phyloP scores from a whole-genome alignment of 1,140 invertebrate species.

The Anoplolepis gracilipes region DNA sequence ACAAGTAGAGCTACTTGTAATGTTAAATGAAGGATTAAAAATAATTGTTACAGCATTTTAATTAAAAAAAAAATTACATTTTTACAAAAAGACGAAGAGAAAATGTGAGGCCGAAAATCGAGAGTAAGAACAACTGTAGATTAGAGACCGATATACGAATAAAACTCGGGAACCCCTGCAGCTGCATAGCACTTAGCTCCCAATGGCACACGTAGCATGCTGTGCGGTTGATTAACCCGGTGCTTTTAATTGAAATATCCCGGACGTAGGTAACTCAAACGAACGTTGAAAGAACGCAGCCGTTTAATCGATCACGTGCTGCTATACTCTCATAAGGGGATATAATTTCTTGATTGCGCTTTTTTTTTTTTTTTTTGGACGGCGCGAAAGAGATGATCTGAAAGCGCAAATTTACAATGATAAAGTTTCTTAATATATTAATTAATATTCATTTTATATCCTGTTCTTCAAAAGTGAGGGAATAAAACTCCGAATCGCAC shows the following conservation, averaged over 20 bases:
- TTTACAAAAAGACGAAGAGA: background rate
- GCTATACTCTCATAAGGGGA: background rate
- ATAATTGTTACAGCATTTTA: slow-evolving; percentile 11
- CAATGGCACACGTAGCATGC: slow-evolving; percentile 65
- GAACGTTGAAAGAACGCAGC: slow-evolving; percentile 43
- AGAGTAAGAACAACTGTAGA: slow-evolving; percentile 16
- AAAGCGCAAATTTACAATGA: background rate
- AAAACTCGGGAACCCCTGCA: slow-evolving; percentile 42
- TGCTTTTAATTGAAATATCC: slow-evolving; percentile 80
- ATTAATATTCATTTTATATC: background rate
- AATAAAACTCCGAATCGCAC: background rate
- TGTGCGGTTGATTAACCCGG: slow-evolving; percentile 71
- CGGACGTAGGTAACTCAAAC: slow-evolving; percentile 72
- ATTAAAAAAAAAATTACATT: background rate
- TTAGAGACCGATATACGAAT: slow-evolving; percentile 5
- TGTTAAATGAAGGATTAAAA: background rate
- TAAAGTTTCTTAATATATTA: background rate
- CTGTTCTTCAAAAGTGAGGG: background rate
- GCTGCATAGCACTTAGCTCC: slow-evolving; percentile 54
- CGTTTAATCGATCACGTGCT: background rate
- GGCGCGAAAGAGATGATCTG: background rate
- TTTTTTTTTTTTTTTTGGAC: background rate
- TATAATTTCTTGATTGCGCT: background rate
- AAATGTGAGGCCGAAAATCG: background rate
- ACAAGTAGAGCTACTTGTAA: background rate